A percentile compares a stretch with the other conserved stretches of the same genome.
Conservation (phyloP, 2,113 vertebrate species). For the Oncorhynchus nerka region DNA sequence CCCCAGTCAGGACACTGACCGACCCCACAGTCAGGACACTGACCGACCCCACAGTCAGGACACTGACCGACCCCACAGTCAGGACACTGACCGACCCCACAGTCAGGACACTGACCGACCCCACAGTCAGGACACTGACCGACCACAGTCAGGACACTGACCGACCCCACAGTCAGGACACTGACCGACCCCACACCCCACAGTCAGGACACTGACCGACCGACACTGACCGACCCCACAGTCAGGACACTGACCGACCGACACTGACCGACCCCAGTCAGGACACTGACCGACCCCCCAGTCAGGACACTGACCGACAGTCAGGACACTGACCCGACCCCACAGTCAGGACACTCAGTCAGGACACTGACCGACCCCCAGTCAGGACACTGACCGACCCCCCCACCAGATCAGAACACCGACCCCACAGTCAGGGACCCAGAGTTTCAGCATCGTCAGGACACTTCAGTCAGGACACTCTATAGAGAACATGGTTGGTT, state of each 20-base stretch:
- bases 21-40: no score
- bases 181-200: no score
- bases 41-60: no score
- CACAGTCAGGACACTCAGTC: constrained; percentile 79
- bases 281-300: no score
- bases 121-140: constrained; percentile 77
- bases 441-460: constrained; percentile 97
- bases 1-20: constrained; percentile 65
- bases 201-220: constrained; percentile 32
- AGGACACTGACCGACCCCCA: no score
- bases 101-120: constrained; percentile 67
- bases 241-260: constrained; percentile 74
- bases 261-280: no score
- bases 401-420: constrained; percentile 51
- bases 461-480: no score
- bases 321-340: constrained; percentile 40
- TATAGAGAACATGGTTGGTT: no score
- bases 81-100: no score
- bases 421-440: constrained; percentile 58
- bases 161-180: constrained; percentile 32
- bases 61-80: no score
- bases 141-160: constrained; percentile 79
- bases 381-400: no score
- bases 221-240: constrained; percentile 56
- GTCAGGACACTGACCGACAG: no score